Evolutionary conservation across 2,113 vertebrate species (phyloP).

Genomic region (Lichenostomus cassidix): DNA sequence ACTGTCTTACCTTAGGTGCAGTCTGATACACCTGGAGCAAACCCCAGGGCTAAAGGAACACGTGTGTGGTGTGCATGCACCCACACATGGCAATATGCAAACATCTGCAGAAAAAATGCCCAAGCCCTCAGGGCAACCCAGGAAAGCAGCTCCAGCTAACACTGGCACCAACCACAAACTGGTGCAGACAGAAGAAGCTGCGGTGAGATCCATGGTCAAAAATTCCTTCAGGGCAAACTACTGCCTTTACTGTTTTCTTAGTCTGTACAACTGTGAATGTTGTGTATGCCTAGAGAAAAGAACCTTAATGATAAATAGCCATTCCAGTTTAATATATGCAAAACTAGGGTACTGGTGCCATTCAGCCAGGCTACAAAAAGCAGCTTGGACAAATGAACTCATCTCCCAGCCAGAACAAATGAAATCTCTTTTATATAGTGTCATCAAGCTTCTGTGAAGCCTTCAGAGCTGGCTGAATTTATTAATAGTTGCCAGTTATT

Average conservation of each 20-base stretch:
- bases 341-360: neutral
- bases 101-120: neutral
- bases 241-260: neutral
- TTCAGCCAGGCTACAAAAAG: neutral
- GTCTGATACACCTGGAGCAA: neutral
- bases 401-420: constrained; percentile 22
- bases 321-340: neutral
- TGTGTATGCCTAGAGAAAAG: neutral
- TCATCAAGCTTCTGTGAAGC: neutral
- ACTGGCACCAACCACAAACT: neutral
- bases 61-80: fast-evolving
- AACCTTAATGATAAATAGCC: neutral
- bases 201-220: neutral
- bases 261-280: neutral
- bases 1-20: neutral
- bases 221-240: neutral
- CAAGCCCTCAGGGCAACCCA: fast-evolving
- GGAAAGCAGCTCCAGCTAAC: neutral
- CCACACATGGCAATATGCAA: neutral
- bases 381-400: neutral
- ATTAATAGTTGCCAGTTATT: neutral
- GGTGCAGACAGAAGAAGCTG: neutral
- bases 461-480: neutral
- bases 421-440: neutral
- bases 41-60: neutral